phyloP scores from a whole-genome alignment of 1,140 invertebrate genomes.

The Heterodera carotae region DNA sequence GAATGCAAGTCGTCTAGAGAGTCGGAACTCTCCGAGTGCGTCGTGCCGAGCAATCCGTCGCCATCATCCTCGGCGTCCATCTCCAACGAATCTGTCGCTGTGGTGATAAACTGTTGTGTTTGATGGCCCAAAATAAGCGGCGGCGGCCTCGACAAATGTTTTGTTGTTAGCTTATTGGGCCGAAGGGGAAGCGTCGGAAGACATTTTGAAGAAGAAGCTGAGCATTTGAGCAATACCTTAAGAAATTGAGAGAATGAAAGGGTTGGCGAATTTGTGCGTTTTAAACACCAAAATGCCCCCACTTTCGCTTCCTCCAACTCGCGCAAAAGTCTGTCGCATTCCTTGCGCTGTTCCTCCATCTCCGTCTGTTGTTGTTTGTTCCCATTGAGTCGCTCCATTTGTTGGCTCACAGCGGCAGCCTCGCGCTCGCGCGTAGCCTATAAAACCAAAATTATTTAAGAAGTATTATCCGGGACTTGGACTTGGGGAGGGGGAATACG shows the following conservation, averaged over 20 bases:
- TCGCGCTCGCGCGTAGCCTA: not conserved
- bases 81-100: not conserved
- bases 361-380: not conserved
- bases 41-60: not conserved
- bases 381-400: not conserved
- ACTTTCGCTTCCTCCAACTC: slow-evolving; percentile 23
- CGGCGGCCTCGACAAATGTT: not conserved
- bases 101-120: not conserved
- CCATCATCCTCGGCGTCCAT: not conserved
- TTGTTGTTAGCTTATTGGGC: not conserved
- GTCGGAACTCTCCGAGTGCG: not conserved
- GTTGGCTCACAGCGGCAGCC: not conserved
- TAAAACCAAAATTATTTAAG: not conserved
- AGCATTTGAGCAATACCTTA: not conserved
- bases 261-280: not conserved
- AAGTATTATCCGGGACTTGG: too few species aligned
- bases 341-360: not conserved
- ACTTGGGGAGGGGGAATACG: too few species aligned
- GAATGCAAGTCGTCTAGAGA: slow-evolving; percentile 19
- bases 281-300: not conserved
- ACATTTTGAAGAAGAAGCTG: not conserved
- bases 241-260: not conserved
- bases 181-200: not conserved
- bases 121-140: not conserved
- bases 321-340: slow-evolving; percentile 16